Percentiles rank a stretch among this genome's conserved stretches.
phyloP scores from a whole-genome alignment of 2,797 vertebrate species.

The Parambassis ranga region DNA sequence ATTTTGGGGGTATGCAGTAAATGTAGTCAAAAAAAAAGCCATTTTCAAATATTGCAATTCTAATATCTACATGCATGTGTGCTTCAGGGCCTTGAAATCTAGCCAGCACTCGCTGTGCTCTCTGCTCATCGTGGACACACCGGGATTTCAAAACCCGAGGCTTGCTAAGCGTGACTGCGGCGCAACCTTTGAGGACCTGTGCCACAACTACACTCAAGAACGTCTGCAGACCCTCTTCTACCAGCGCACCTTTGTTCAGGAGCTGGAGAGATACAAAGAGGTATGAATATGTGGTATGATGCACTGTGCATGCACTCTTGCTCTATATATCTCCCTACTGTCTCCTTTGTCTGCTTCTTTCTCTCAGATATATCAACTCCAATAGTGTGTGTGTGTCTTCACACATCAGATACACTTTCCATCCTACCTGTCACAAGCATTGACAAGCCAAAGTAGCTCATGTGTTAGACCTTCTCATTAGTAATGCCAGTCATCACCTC shows the following conservation, averaged over 20 bases:
- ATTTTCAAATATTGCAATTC: background rate
- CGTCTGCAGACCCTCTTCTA: slow-evolving; percentile 95
- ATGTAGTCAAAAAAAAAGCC: slow-evolving; percentile 44
- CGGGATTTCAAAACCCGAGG: slow-evolving; percentile 94
- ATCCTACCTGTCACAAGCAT: slow-evolving; percentile 68
- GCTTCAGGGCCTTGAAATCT: slow-evolving; percentile 91
- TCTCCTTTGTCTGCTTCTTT: slow-evolving; percentile 40
- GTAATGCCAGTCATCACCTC: slow-evolving; percentile 69
- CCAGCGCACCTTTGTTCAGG: slow-evolving; percentile 89
- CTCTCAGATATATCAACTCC: slow-evolving; percentile 61
- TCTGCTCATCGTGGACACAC: slow-evolving; percentile 94
- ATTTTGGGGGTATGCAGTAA: slow-evolving; percentile 28
- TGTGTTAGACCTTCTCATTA: slow-evolving; percentile 69
- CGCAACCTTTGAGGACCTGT: slow-evolving; percentile 95
- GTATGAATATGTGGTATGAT: slow-evolving; percentile 64
- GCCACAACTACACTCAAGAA: slow-evolving; percentile 96
- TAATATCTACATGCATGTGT: slow-evolving; percentile 15
- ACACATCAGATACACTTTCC: slow-evolving; percentile 54
- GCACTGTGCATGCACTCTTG: background rate
- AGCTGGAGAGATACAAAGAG: slow-evolving; percentile 97
- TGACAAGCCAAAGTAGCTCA: slow-evolving; percentile 61
- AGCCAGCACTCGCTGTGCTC: slow-evolving; percentile 94
- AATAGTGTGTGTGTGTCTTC: slow-evolving; percentile 56
- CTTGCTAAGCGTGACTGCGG: slow-evolving; percentile 83
- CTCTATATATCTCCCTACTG: too few species aligned